phyloP scores from a whole-genome alignment of 2,888 invertebrate genomes.

The Gibbula magus region DNA sequence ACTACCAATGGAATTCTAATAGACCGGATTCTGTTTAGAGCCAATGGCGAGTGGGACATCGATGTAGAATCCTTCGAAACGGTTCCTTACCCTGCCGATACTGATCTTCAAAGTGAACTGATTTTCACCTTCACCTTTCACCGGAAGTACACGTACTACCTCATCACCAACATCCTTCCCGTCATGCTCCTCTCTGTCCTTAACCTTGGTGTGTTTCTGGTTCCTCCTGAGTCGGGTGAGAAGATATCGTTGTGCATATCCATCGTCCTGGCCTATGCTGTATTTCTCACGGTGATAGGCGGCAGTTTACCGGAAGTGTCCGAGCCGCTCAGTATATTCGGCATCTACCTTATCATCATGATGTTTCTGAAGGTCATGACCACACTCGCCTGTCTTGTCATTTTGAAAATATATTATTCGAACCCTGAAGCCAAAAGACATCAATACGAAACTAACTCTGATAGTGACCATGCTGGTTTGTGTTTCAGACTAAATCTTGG shows the following conservation, averaged over 20 bases:
- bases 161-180: conserved; percentile 30
- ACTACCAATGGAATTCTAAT: neutral
- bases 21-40: neutral
- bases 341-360: conserved; percentile 17
- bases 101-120: neutral
- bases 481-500: too few species aligned
- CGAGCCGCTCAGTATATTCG: conserved; percentile 18
- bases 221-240: conserved; percentile 33
- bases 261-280: conserved; percentile 22
- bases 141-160: conserved; percentile 1
- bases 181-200: conserved; percentile 27
- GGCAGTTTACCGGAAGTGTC: conserved; percentile 30
- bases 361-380: conserved; percentile 25
- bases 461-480: too few species aligned
- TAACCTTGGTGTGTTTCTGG: conserved; percentile 28
- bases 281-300: conserved; percentile 27
- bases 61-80: neutral
- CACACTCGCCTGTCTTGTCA: neutral
- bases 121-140: neutral
- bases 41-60: conserved; percentile 5
- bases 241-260: conserved; percentile 30
- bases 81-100: neutral
- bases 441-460: too few species aligned
- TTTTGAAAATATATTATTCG: neutral
- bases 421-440: neutral